These are phyloP conservation scores for Empis livida DNA, from an alignment of 2,888 invertebrate genomes.

Conservation along the genomic window DNA sequence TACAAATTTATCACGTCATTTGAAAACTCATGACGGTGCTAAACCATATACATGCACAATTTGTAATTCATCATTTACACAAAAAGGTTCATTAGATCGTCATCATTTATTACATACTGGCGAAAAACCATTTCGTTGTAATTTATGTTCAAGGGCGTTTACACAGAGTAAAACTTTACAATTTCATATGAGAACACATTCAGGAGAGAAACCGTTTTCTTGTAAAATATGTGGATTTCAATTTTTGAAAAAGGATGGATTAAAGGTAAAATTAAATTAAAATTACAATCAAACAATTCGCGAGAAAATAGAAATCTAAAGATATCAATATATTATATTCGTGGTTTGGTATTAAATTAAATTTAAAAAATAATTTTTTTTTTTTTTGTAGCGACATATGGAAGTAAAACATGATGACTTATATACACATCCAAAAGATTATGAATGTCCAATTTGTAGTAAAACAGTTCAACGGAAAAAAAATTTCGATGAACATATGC, in stretches of 20 bases:
- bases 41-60: slow-evolving; percentile 22
- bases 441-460: too few species aligned
- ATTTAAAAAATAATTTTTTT: too few species aligned
- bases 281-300: too few species aligned
- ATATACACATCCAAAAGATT: too few species aligned
- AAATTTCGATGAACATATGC: too few species aligned
- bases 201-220: slow-evolving; percentile 2
- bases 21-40: slow-evolving; percentile 22
- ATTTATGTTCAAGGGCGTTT: not conserved
- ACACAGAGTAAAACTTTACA: not conserved
- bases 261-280: slow-evolving; percentile 18
- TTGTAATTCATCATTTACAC: slow-evolving; percentile 19
- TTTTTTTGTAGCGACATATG: too few species aligned
- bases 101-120: not conserved
- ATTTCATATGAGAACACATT: not conserved
- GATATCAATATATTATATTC: too few species aligned
- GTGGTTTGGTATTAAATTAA: too few species aligned
- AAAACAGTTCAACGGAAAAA: too few species aligned
- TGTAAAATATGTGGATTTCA: slow-evolving; percentile 24
- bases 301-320: too few species aligned
- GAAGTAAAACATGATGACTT: too few species aligned
- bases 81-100: slow-evolving; percentile 25
- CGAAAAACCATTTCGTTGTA: not conserved
- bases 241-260: slow-evolving; percentile 27
- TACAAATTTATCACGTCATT: slow-evolving; percentile 27